These are phyloP conservation scores for Diprion similis DNA, from an alignment of 1,140 invertebrate species.

Conservation along the genomic window DNA sequence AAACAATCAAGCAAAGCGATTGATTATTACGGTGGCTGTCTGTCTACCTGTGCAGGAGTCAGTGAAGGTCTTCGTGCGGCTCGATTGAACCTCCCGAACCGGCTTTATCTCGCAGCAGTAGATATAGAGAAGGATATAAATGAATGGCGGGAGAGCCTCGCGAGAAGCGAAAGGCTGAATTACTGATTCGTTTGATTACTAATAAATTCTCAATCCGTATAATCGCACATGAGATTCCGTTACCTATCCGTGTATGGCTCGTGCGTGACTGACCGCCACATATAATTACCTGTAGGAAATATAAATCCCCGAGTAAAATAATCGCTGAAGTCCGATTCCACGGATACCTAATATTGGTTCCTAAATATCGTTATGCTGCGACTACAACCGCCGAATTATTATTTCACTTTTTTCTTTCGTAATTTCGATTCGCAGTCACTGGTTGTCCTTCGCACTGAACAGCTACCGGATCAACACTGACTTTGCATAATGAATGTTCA, in stretches of 20 bases:
- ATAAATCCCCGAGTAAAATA: not conserved
- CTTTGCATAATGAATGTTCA: not conserved
- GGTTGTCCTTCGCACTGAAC: not conserved
- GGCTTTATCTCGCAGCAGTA: not conserved
- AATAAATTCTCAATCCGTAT: not conserved
- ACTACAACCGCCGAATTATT: not conserved
- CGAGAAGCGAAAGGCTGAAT: not conserved
- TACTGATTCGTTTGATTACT: not conserved
- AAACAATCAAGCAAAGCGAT: slow-evolving; percentile 37
- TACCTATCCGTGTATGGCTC: not conserved
- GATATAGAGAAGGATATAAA: not conserved
- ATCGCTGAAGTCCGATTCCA: not conserved
- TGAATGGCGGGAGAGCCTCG: not conserved
- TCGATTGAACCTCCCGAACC: no score
- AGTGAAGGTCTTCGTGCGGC: not conserved
- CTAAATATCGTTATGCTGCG: not conserved
- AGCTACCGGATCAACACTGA: not conserved
- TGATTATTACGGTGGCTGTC: not conserved
- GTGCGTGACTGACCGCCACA: not conserved
- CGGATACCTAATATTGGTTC: not conserved
- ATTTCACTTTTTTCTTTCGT: not conserved
- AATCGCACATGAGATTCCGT: not conserved
- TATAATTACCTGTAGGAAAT: not conserved
- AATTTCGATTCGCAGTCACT: not conserved
- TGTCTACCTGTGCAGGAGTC: not conserved